These are phyloP conservation scores for Papilio helenus DNA, from an alignment of 1,140 invertebrate genomes.

Conservation along the genomic window DNA sequence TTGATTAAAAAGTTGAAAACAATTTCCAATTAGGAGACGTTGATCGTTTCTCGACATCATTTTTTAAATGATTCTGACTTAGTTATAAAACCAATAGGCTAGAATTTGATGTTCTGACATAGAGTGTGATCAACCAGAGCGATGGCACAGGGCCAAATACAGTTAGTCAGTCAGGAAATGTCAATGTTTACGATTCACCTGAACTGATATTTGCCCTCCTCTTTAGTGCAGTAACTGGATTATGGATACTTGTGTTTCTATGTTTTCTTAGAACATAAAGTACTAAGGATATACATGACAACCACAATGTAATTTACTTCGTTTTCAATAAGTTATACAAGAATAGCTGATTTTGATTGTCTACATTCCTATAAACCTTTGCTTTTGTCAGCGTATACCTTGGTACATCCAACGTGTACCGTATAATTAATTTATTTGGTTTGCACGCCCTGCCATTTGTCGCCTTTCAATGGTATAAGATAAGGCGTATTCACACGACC, in stretches of 20 bases:
- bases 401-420: not conserved
- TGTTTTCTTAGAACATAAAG: not conserved
- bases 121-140: not conserved
- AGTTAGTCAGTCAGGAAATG: not conserved
- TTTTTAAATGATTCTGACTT: not conserved
- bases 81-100: not conserved
- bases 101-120: not conserved
- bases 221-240: not conserved
- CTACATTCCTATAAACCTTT: not conserved
- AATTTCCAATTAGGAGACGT: too few species aligned
- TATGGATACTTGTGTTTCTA: not conserved
- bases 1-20: too few species aligned
- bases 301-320: too few species aligned
- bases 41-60: too few species aligned
- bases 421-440: slow-evolving; percentile 16
- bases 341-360: not conserved
- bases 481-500: not conserved
- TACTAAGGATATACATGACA: too few species aligned
- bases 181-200: not conserved
- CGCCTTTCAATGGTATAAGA: slow-evolving; percentile 15
- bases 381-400: not conserved
- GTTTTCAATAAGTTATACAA: too few species aligned
- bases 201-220: not conserved
- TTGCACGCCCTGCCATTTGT: not conserved
- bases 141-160: not conserved